Evolutionary conservation across 2,888 invertebrate species (phyloP).

Genomic region (Morinoia aosen): DNA sequence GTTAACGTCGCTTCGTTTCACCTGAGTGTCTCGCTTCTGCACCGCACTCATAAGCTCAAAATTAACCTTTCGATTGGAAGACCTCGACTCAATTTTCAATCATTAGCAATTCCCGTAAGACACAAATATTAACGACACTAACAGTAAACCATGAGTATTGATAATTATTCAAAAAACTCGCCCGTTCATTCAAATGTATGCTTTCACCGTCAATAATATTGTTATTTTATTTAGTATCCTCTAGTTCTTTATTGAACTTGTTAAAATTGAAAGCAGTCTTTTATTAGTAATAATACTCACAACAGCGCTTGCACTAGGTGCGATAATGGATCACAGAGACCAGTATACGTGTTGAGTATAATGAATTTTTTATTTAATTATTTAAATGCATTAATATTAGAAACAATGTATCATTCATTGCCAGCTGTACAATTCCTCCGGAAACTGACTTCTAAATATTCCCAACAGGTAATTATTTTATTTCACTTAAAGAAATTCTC

Average conservation of each 20-base stretch:
- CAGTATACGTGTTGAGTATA: too few species aligned
- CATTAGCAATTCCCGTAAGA: not conserved
- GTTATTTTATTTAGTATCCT: not conserved
- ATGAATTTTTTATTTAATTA: too few species aligned
- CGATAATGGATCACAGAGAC: too few species aligned
- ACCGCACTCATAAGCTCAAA: not conserved
- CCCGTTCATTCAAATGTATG: not conserved
- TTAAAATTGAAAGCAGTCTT: not conserved
- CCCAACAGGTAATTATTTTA: too few species aligned
- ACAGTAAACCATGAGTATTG: not conserved
- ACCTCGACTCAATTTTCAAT: not conserved
- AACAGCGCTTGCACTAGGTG: not conserved
- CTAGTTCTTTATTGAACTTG: not conserved
- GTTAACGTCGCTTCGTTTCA: not conserved
- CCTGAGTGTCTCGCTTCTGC: not conserved
- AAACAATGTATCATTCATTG: too few species aligned
- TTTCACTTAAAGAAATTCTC: too few species aligned
- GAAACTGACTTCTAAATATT: too few species aligned
- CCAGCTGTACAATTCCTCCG: too few species aligned
- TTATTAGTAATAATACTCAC: not conserved
- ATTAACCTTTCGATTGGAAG: not conserved
- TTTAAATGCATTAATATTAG: too few species aligned
- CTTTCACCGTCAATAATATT: not conserved
- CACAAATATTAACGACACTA: not conserved
- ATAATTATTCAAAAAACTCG: too few species aligned